phyloP scores from a whole-genome alignment of 2,113 vertebrate genomes.

The Chitala chitala region DNA sequence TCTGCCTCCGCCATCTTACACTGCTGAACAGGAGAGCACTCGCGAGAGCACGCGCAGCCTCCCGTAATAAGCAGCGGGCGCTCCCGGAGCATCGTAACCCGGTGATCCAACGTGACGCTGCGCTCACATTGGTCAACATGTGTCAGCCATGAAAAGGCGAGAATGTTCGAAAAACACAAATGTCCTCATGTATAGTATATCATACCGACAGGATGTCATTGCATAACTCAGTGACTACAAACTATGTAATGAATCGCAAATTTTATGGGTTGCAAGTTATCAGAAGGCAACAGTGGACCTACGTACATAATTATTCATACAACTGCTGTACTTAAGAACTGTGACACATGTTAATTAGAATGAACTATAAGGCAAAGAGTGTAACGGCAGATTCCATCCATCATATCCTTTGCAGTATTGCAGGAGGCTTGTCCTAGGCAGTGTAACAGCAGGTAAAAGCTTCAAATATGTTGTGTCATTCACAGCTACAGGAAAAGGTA shows the following conservation, averaged over 20 bases:
- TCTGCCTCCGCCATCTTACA: slow-evolving; percentile 74
- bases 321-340: not conserved
- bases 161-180: no score
- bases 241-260: not conserved
- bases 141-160: slow-evolving; percentile 6
- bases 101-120: not conserved
- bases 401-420: no score
- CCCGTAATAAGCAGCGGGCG: slow-evolving; percentile 17
- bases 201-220: not conserved
- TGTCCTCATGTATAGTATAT: no score
- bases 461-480: no score
- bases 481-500: no score
- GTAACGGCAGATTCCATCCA: no score
- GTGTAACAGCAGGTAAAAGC: no score
- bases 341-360: not conserved
- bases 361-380: not conserved
- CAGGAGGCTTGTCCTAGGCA: no score
- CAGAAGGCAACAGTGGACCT: not conserved
- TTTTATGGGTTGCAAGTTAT: not conserved
- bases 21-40: slow-evolving; percentile 58
- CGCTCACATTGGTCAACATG: not conserved
- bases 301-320: no score
- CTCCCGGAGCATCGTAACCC: slow-evolving; percentile 17
- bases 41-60: slow-evolving; percentile 53
- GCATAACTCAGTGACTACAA: not conserved